A percentile compares a stretch with the other conserved stretches of the same genome.
phyloP scores from a whole-genome alignment of 2,797 vertebrate species.

The Siniperca obscura region DNA sequence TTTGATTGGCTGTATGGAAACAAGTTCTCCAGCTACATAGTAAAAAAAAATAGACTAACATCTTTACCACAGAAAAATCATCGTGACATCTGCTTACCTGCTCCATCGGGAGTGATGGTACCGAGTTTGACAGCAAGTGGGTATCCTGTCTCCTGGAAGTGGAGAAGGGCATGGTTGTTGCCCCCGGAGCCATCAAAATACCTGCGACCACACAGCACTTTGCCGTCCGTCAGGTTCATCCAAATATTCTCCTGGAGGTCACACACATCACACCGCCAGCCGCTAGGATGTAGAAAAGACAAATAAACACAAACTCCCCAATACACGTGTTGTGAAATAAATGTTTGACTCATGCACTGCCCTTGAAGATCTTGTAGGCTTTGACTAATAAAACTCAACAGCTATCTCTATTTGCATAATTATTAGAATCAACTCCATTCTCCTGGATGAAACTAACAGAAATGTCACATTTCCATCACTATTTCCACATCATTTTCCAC shows the following conservation, averaged over 20 bases:
- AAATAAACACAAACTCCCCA: background rate
- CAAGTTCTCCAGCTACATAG: background rate
- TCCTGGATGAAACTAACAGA: too few relatives aligned
- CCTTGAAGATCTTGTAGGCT: background rate
- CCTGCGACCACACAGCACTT: conserved; percentile 94
- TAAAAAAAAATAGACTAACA: background rate
- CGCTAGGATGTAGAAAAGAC: conserved; percentile 80
- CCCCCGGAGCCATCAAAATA: conserved; percentile 98
- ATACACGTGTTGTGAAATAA: background rate
- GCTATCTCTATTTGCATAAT: background rate
- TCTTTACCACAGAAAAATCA: background rate
- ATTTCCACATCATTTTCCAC: too few relatives aligned
- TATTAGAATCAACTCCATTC: too few relatives aligned
- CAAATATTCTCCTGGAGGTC: conserved; percentile 97
- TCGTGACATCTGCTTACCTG: conserved; percentile 82
- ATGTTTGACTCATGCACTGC: background rate
- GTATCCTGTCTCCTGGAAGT: conserved; percentile 94
- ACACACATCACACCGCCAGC: conserved; percentile 97
- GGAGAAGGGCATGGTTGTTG: conserved; percentile 96
- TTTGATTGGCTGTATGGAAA: background rate
- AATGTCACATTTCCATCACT: too few relatives aligned
- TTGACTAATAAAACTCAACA: background rate
- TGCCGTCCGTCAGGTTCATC: conserved; percentile 98
- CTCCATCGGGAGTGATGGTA: conserved; percentile 98
- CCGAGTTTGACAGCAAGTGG: conserved; percentile 97